Evolutionary conservation across 1,140 invertebrate species (phyloP), one percentile per base, ranked within the genome.

Genomic region (Drosophila ohnishii): DNA sequence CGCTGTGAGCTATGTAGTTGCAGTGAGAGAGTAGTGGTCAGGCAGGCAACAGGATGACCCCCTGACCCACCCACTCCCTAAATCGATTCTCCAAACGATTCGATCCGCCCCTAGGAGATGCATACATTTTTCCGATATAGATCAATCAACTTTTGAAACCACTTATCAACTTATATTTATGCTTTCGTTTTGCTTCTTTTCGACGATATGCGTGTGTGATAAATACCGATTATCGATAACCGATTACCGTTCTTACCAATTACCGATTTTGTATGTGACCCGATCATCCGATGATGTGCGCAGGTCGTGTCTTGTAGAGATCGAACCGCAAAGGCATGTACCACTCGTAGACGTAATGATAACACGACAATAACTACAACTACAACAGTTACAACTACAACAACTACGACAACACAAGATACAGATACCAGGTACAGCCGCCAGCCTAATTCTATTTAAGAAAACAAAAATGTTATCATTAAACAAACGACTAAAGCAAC

Each of bases 251-350:
- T 63, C 35, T 35, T 28, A 51, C 28, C 62, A 59, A 60, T 61
- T 67, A 51, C 28, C 62, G 64, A 60, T 61, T 67, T 67, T 71
- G 34, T 58, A 53, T 80, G 44, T 65, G 65, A 65, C 61, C 60
- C 61, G 62, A 60, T 32, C 51, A 50, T 48, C 56, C 66, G 53
- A 62, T 76, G 65, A 79, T 77, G 80, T 62, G 80, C 77, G 59
- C 74, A 90, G 87, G 87, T 90, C 75, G 82, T 90, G 87, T 82
- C 70, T 66, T 80, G 76, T 90, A 87, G 84, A 90, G 82, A 90
- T 70, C 87, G 87, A 71, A 87, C 77, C 62, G 73, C 75, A 84
- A 90, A 80, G 87, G 87, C 87, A 90, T 90, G 87, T 78, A 90
- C 70, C 56, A 64, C 76, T 83, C 84, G 85, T 75, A 84, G 82